Evolutionary conservation across 1,140 invertebrate genomes (phyloP).

Genomic region (Vanessa tameamea): DNA sequence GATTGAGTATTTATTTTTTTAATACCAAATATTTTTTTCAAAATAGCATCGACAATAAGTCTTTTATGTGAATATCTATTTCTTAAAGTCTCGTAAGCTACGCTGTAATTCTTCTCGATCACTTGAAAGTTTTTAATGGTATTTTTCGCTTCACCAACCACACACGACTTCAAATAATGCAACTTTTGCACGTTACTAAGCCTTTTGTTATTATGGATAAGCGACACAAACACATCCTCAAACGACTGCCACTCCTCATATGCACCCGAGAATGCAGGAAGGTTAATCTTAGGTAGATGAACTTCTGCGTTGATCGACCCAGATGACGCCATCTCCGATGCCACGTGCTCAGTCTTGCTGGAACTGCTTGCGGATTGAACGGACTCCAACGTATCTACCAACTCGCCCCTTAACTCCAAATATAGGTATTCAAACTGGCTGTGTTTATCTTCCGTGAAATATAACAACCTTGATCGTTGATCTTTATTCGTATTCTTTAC

Average conservation of each 20-base stretch:
- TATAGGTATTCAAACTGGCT: too few species aligned
- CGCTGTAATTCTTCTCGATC: neutral
- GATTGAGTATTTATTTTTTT: neutral
- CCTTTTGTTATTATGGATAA: neutral
- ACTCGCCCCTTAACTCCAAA: too few species aligned
- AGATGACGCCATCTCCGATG: neutral
- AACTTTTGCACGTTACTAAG: conserved; percentile 1
- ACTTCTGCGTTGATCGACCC: neutral
- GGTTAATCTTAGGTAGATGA: neutral
- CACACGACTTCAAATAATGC: neutral
- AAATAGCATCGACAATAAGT: neutral
- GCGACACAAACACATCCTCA: neutral
- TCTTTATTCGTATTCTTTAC: too few species aligned
- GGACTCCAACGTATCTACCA: too few species aligned
- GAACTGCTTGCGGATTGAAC: neutral
- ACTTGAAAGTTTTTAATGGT: neutral
- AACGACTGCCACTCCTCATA: neutral
- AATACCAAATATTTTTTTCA: neutral
- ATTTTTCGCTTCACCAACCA: neutral
- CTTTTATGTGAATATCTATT: neutral
- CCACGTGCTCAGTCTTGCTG: neutral
- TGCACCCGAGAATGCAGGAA: neutral
- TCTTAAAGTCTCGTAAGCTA: neutral
- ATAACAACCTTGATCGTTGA: too few species aligned
- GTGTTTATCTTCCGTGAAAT: too few species aligned